Evolutionary conservation across 2,888 invertebrate species (phyloP).

Genomic region (Drosophila cognata): DNA sequence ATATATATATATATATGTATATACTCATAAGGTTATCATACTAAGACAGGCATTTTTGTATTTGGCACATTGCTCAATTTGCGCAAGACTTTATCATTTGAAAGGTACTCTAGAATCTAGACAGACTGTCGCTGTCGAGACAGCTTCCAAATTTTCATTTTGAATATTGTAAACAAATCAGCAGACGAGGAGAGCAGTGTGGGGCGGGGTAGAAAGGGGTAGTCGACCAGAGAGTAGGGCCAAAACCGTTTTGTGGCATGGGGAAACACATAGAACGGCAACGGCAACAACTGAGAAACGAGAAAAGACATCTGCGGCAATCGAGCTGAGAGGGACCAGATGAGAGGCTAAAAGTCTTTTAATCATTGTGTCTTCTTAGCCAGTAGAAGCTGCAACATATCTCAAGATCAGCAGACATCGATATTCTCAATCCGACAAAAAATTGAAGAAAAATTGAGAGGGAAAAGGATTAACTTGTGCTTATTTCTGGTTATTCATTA

Average conservation of each 20-base stretch:
- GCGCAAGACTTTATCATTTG: conserved; percentile 16
- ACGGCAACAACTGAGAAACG: not conserved
- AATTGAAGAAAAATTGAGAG: not conserved
- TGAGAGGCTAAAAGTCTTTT: not conserved
- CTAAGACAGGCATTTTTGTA: conserved; percentile 17
- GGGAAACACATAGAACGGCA: not conserved
- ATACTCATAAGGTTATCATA: not conserved
- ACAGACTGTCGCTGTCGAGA: conserved; percentile 45
- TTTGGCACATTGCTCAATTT: conserved; percentile 35
- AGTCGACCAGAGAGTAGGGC: not conserved
- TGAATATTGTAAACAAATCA: conserved; percentile 5
- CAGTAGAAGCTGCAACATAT: not conserved
- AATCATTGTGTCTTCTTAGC: not conserved
- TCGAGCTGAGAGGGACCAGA: not conserved
- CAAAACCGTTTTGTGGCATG: not conserved
- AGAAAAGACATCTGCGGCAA: not conserved
- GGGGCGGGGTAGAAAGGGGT: not conserved
- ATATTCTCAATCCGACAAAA: not conserved
- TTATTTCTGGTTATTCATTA: not conserved
- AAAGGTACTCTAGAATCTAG: conserved; percentile 8
- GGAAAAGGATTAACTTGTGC: not conserved
- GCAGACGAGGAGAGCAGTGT: not conserved
- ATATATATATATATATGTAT: not conserved
- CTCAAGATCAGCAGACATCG: not conserved
- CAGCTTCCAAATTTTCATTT: not conserved